phyloP scores from a whole-genome alignment of 2,888 invertebrate genomes.

The Metopia argyrocephala region DNA sequence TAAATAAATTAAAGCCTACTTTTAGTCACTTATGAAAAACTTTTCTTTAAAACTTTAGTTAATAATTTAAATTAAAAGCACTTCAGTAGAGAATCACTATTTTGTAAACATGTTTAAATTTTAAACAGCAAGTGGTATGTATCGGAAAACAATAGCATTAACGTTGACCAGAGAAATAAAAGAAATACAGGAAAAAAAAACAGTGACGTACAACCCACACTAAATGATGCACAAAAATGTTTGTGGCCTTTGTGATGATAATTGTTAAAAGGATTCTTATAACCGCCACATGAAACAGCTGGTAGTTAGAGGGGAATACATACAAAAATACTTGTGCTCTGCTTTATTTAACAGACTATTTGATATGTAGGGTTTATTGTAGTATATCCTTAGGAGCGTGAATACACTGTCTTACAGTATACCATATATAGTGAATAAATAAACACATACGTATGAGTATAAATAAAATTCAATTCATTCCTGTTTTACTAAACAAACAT shows the following conservation, averaged over 20 bases:
- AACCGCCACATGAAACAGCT: neutral
- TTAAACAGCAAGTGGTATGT: conserved; percentile 38
- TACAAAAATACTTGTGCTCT: conserved; percentile 29
- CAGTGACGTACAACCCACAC: conserved; percentile 37
- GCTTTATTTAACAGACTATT: neutral
- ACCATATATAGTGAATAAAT: neutral
- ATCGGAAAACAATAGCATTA: conserved; percentile 34
- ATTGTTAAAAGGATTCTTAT: conserved; percentile 55
- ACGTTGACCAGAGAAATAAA: conserved; percentile 1
- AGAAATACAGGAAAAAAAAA: conserved; percentile 4
- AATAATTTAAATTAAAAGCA: neutral
- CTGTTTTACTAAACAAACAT: conserved; percentile 57
- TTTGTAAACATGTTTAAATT: neutral
- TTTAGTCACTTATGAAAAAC: neutral
- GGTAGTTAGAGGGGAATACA: too few species aligned
- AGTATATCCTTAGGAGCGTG: conserved; percentile 31
- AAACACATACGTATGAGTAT: conserved; percentile 19
- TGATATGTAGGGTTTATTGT: conserved; percentile 30
- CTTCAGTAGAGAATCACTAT: conserved; percentile 29
- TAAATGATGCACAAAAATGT: conserved; percentile 62
- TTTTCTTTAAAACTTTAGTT: neutral
- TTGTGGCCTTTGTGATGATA: conserved; percentile 61
- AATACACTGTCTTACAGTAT: too few species aligned
- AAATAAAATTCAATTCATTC: conserved; percentile 55
- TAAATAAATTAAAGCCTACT: neutral